These are phyloP conservation scores for Drosophila erecta DNA, from an alignment of 1,140 invertebrate genomes.

Conservation along the genomic window DNA sequence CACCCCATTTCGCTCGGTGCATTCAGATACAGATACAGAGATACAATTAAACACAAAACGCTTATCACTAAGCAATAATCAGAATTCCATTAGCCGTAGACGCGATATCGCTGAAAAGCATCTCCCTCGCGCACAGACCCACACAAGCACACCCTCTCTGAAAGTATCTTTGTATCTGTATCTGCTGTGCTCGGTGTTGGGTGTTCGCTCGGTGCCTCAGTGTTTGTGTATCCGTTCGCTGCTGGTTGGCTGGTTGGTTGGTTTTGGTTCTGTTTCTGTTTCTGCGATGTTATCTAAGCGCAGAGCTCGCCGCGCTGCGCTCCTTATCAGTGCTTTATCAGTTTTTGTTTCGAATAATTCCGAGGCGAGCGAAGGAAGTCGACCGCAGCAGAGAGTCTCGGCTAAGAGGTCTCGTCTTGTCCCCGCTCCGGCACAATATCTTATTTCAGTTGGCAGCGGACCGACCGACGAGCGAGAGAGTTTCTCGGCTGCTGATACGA, in stretches of 20 bases:
- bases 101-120: conserved; percentile 81
- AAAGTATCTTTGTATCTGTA: conserved; percentile 70
- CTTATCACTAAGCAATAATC: conserved; percentile 85
- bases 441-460: conserved; percentile 73
- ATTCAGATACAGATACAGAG: conserved; percentile 78
- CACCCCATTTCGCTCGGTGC: conserved; percentile 43
- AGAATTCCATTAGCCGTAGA: conserved; percentile 85
- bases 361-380: conserved; percentile 73
- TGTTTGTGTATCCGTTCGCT: conserved; percentile 70
- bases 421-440: conserved; percentile 54
- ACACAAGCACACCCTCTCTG: conserved; percentile 41
- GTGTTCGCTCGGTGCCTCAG: conserved; percentile 45
- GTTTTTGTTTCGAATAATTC: conserved; percentile 84
- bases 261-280: conserved; percentile 32
- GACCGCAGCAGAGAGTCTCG: conserved; percentile 45
- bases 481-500: conserved; percentile 64
- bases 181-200: conserved; percentile 23
- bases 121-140: conserved; percentile 61
- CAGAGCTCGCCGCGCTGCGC: conserved; percentile 79
- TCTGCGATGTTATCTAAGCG: conserved; percentile 83
- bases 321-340: conserved; percentile 84
- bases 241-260: conserved; percentile 48
- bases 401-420: conserved; percentile 1
- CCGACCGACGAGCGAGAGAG: conserved; percentile 12
- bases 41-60: conserved; percentile 85